These are phyloP conservation scores for Ditylenchus dipsaci DNA, from an alignment of 1,140 invertebrate genomes.

Conservation along the genomic window DNA sequence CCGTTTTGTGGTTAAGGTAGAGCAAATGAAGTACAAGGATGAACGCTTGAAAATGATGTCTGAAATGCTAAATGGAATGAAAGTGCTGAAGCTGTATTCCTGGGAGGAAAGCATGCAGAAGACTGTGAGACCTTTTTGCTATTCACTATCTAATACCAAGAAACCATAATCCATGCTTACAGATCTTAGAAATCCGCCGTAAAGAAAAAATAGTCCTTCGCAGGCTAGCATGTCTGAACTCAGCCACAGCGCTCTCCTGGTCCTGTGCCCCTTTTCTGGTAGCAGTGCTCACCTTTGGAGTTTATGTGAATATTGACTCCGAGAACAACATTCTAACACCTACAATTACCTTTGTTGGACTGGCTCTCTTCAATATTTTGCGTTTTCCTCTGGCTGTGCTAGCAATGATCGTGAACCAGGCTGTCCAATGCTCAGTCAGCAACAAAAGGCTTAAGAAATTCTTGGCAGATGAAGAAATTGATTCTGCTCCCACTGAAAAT, in stretches of 20 bases:
- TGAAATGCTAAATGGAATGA: slow-evolving; percentile 64
- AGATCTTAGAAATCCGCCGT: slow-evolving; percentile 43
- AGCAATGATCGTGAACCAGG: slow-evolving; percentile 60
- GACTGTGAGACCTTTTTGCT: background rate
- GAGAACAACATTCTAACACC: slow-evolving; percentile 59
- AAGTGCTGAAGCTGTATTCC: slow-evolving; percentile 80
- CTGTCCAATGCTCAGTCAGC: slow-evolving; percentile 58
- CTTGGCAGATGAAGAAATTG: slow-evolving; percentile 49
- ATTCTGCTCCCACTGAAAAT: slow-evolving; percentile 11
- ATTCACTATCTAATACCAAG: too few relatives aligned
- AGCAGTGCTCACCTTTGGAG: slow-evolving; percentile 53
- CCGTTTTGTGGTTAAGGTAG: slow-evolving; percentile 14
- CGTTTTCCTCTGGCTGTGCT: slow-evolving; percentile 74
- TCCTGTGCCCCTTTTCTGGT: slow-evolving; percentile 44
- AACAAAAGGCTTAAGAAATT: slow-evolving; percentile 52
- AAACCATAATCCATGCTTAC: background rate
- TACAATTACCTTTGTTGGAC: slow-evolving; percentile 76
- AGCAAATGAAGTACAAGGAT: slow-evolving; percentile 63
- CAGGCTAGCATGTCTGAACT: slow-evolving; percentile 60
- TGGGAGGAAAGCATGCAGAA: slow-evolving; percentile 70
- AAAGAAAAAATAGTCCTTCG: slow-evolving; percentile 43
- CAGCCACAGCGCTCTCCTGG: slow-evolving; percentile 59
- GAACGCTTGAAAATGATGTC: slow-evolving; percentile 63
- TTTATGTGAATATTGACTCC: slow-evolving; percentile 60
- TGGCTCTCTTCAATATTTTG: slow-evolving; percentile 91